Conservation (phyloP, 1,140 invertebrate species). For the Habropoda laboriosa region DNA sequence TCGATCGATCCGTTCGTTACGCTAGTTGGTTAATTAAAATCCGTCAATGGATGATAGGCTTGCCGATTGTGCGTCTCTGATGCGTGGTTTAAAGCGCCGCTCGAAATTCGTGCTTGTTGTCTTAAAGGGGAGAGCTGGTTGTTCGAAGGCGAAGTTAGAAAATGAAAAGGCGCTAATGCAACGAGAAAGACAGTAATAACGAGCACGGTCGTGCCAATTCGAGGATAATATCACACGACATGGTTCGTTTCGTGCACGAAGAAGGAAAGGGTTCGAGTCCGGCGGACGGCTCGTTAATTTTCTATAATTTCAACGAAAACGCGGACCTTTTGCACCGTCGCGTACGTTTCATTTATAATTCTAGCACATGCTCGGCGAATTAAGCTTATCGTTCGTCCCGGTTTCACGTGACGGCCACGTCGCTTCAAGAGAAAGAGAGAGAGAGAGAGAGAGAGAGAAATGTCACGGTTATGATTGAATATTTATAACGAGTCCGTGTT, state of each 20-base stretch:
- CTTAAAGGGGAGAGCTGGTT: conserved; percentile 36
- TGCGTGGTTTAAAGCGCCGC: background rate
- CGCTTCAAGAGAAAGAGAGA: background rate
- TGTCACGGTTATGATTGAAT: conserved; percentile 52
- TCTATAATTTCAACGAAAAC: conserved; percentile 28
- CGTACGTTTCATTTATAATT: conserved; percentile 14
- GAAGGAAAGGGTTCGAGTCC: too few species aligned
- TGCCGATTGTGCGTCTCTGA: background rate
- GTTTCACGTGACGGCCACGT: conserved; percentile 3
- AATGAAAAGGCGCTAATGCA: background rate
- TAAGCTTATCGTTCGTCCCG: conserved; percentile 22
- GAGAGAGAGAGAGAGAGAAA: background rate
- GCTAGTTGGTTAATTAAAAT: background rate
- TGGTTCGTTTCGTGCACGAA: conserved; percentile 14
- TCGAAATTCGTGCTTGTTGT: conserved; percentile 8
- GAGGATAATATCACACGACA: background rate
- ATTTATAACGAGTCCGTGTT: conserved; percentile 60
- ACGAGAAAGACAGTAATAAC: background rate
- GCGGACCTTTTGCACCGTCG: background rate
- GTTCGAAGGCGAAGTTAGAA: too few species aligned
- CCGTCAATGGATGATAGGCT: background rate
- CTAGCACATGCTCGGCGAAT: conserved; percentile 36
- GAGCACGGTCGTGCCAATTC: background rate
- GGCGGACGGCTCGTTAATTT: conserved; percentile 37
- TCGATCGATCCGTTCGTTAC: background rate